Base-by-base conservation (phyloP, 2,888 invertebrate species). In the Prosopocoilus inquinatus region DNA sequence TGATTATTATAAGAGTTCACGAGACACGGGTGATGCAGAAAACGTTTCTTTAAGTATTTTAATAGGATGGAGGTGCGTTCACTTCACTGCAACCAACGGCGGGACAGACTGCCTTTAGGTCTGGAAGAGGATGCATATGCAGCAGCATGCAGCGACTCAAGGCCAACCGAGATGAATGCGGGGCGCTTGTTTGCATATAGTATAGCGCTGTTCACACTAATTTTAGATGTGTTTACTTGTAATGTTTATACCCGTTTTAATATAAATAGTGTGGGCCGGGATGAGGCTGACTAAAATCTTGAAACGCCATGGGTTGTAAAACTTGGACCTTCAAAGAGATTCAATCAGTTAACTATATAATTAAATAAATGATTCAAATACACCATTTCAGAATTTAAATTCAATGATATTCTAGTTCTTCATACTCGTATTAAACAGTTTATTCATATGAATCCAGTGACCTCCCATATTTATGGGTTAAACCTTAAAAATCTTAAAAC, bases 141-240 rank as follows among this genome's bases (percentile, higher is more conserved):
- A 50, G 50, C 53, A 50, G 45, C 35, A 41, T 28, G 20, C 20
- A 34, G 43, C 45, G 41, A 41, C 52, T 55, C 57, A 57, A 57
- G 57, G 57, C 53, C 55, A 47, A 44, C 34, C 46, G 46, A 53
- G 50, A 55, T 55, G 51, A 55, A 57, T 57, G 48, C 53, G 57
- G 49, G 57, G 44, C 53, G 53, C 53, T 57, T 48, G 45, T 56
- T 49, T 57, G 53, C 53, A 53, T 53, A 47, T 49, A 49, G 47
- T 51, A 50, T 51, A 55, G 45, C 50, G 28, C 41, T 38, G 48
- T 38, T 15, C 13, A 39, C 32, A 45, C 57, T 57, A 57, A 57
- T 57, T 57, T 57, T 57, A 57, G 57, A 57, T 47, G 38, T 53
- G 53, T 49, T 57, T 57, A 53, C 57, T 53, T 57, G 55, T 51